Evolutionary conservation across 2,113 vertebrate species (phyloP), one percentile per base, ranked within the genome.

Genomic region (Scomber scombrus): DNA sequence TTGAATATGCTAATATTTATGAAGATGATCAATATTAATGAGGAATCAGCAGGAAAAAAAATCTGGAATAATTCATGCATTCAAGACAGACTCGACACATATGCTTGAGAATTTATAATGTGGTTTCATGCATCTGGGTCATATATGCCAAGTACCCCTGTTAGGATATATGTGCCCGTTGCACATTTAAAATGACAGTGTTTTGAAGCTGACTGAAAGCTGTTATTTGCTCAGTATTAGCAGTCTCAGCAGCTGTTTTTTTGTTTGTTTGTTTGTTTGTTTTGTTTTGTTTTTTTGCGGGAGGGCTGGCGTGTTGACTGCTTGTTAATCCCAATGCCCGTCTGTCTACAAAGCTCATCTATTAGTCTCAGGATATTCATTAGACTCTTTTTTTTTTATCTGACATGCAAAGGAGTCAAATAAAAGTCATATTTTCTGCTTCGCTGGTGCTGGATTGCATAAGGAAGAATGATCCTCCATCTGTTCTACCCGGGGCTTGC

Each of bases 391-490:
- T 66, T 64, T 85, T 69, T 18, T 31, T 26, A 26, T 80, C 58
- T 4, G 40, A 74, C 56, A 71, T 88, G 56, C 69, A 13, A 26
- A 43, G 51, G 81, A 80, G 78, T 78, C 68, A 78, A 29, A 72
- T 78, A 64, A 64, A 70, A 80, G 74, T 78, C 47, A 74, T 80
- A 23, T 63, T 81, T 78, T 80, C 83, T 71, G 79, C 66, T 78
- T 73, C 72, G 80, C 77, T 65, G 23, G 31, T 67, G 73, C 52
- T 43, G 40, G 40, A 45, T 89, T 90, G 82, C 84, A 31, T 93
- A 90, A 91, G 74, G 84, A 70, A 55, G 67, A 78, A 67, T 62
- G 61, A 66, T 31, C 63, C 60, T 86, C 88, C 77, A 87, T 90
- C 85, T 88, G 91, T 75, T 86, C 80, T 26, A 76, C 67, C 14